Conservation (phyloP, 2,113 vertebrate species). For the Mustelus asterias region DNA sequence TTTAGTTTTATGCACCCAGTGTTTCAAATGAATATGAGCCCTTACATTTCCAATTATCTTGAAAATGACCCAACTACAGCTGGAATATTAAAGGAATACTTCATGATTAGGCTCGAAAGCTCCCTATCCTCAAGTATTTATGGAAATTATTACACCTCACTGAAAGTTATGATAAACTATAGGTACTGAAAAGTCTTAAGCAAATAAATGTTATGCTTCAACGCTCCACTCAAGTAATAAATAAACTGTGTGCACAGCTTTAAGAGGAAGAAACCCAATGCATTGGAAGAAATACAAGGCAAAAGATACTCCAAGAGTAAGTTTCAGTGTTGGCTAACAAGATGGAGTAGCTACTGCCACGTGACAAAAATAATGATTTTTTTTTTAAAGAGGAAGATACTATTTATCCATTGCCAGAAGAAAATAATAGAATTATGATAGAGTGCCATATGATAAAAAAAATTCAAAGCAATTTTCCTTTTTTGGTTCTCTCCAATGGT, state of each 20-base stretch:
- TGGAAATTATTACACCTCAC: not conserved
- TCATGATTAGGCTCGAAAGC: not conserved
- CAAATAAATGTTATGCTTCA: not conserved
- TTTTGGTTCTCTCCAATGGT: not conserved
- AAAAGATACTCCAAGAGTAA: not conserved
- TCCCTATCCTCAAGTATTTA: not conserved
- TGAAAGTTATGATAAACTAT: not conserved
- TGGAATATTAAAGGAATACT: not conserved
- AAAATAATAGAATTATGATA: not conserved
- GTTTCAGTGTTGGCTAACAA: not conserved
- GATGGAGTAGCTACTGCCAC: not conserved
- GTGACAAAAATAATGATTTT: not conserved
- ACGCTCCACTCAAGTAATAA: not conserved
- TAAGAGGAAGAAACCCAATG: not conserved
- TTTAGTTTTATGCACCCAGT: not conserved
- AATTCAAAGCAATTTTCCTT: not conserved
- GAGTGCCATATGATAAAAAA: not conserved
- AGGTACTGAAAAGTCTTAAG: not conserved
- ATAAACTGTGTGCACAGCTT: not conserved
- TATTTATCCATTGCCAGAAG: not conserved
- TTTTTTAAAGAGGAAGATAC: not conserved
- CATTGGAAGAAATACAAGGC: not conserved
- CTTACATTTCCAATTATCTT: not conserved
- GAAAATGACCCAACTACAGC: not conserved
- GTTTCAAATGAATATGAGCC: not conserved